A percentile compares a stretch with the other conserved stretches of the same genome.
Conservation (phyloP, 2,888 invertebrate species). For the Aethes cnicana region DNA sequence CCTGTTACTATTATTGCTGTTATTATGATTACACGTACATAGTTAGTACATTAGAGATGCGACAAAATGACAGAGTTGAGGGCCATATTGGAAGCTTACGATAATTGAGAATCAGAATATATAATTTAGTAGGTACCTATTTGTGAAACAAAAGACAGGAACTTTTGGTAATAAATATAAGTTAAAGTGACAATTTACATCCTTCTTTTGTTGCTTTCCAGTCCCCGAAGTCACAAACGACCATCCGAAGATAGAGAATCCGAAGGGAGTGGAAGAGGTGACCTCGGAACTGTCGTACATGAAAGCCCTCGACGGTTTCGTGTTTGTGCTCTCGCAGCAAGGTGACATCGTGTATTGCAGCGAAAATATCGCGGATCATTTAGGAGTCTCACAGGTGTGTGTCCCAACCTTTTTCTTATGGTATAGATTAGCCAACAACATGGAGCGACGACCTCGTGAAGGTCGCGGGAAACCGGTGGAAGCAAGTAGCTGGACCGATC, state of each 20-base stretch:
- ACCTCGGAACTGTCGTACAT: conserved; percentile 85
- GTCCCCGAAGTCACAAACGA: conserved; percentile 59
- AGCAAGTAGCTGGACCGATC: too few relatives aligned
- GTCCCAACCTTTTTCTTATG: neutral
- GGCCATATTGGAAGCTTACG: too few relatives aligned
- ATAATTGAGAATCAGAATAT: too few relatives aligned
- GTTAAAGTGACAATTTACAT: neutral
- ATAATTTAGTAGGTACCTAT: too few relatives aligned
- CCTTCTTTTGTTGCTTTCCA: conserved; percentile 44
- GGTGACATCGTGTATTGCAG: conserved; percentile 96
- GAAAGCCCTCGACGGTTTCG: conserved; percentile 94
- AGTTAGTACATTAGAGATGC: too few relatives aligned
- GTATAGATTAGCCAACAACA: neutral
- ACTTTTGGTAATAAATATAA: too few relatives aligned
- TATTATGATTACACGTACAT: too few relatives aligned
- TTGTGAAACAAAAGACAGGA: too few relatives aligned
- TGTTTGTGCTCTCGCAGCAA: conserved; percentile 92
- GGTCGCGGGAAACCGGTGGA: too few relatives aligned
- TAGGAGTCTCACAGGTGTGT: conserved; percentile 95
- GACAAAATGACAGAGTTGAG: too few relatives aligned
- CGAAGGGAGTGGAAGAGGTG: conserved; percentile 68
- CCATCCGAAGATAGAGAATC: conserved; percentile 57
- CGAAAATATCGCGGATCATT: conserved; percentile 93
- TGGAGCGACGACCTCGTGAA: too few relatives aligned
- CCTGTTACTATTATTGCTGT: too few relatives aligned